phyloP scores from a whole-genome alignment of 2,797 vertebrate genomes.

The Macroramphosus scolopax region DNA sequence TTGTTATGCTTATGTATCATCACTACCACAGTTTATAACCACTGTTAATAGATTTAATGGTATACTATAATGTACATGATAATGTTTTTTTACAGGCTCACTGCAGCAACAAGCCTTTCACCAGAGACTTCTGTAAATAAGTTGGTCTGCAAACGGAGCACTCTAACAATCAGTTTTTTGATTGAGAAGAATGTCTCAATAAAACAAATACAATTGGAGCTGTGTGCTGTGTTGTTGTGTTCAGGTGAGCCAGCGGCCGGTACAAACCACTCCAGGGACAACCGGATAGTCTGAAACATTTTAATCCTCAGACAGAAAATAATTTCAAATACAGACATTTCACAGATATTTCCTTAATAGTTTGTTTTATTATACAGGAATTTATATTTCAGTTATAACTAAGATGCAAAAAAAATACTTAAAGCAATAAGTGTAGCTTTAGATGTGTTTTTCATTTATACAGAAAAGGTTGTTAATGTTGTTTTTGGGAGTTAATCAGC shows the following conservation, averaged over 20 bases:
- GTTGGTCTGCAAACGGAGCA: slow-evolving; percentile 54
- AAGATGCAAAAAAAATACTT: no score
- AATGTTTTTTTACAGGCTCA: slow-evolving; percentile 66
- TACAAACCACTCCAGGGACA: background rate
- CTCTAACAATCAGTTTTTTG: slow-evolving; percentile 63
- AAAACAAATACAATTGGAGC: slow-evolving; percentile 44
- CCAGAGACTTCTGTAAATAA: slow-evolving; percentile 66
- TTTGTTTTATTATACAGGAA: no score
- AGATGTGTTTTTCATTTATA: no score
- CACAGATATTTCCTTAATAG: no score
- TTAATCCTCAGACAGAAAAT: no score
- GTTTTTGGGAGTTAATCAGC: no score
- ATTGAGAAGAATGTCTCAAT: slow-evolving; percentile 63
- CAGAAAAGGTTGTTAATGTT: no score
- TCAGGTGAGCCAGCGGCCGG: background rate
- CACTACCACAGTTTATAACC: slow-evolving; percentile 70
- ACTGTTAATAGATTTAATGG: slow-evolving; percentile 66
- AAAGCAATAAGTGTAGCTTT: no score
- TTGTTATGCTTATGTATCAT: slow-evolving; percentile 47
- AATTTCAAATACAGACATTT: no score
- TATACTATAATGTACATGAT: slow-evolving; percentile 53
- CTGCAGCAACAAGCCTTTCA: slow-evolving; percentile 55
- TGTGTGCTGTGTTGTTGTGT: background rate
- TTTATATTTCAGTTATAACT: no score
- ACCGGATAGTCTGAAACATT: no score